These are phyloP conservation scores for Schizaphis graminum DNA, from an alignment of 2,888 invertebrate genomes.

Conservation along the genomic window DNA sequence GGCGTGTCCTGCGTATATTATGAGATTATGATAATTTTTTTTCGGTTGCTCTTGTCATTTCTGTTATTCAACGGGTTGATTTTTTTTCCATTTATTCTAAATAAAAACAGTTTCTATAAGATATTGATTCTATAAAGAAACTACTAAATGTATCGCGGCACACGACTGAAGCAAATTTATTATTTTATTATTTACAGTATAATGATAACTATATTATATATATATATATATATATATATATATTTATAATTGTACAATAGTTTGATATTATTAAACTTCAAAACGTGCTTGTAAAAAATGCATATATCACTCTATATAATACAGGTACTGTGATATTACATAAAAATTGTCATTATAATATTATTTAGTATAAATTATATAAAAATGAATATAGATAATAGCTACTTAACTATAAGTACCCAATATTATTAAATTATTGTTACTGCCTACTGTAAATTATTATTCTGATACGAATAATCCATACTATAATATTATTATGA, in stretches of 20 bases:
- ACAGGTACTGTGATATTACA: neutral
- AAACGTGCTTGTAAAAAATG: neutral
- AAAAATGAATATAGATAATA: neutral
- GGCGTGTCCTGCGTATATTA: neutral
- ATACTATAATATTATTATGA: neutral
- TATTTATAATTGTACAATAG: neutral
- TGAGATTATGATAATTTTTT: neutral
- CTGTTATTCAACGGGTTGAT: neutral
- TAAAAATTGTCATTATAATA: neutral
- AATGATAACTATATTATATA: neutral
- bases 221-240: neutral
- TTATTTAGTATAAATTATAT: neutral
- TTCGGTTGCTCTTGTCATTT: neutral
- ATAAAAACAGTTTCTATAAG: neutral
- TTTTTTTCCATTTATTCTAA: neutral
- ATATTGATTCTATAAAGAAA: neutral
- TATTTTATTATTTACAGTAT: neutral
- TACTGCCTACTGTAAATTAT: neutral
- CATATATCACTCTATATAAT: neutral
- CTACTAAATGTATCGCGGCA: neutral
- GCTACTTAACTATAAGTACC: neutral
- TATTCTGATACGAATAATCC: neutral
- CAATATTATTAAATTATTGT: neutral
- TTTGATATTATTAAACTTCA: neutral
- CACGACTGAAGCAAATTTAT: neutral